Base-by-base conservation (phyloP, 2,113 vertebrate species). In the Azemiops feae region DNA sequence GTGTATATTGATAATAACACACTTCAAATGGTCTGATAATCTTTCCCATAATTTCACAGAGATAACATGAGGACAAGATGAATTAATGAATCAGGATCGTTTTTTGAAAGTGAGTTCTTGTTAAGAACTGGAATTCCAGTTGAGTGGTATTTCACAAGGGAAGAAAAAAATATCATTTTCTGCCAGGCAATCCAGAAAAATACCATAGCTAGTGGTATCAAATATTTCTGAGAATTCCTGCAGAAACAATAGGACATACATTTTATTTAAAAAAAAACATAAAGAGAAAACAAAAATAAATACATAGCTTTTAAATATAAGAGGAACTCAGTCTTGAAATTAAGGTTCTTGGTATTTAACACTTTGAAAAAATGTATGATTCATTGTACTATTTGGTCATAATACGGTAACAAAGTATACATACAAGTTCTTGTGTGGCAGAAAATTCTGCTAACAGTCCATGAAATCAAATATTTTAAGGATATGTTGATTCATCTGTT, bases 391-490 rank as follows among this genome's bases (percentile, higher is more conserved):
- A 85, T 0, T 0, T 85, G 87, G 92, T 43, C 45, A 3, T 91
- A 47, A 94, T 94, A 85, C n/a, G 1, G 0, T 55, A 91, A 87
- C 74, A 93, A 39, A 74, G 64, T 3, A 30, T 89, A n/a, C 25
- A 58, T 3, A 25, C 11, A 50, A 57, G 5, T 86, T 91, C 8
- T 47, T 30, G 23, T 64, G 20, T 60, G 1, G 0, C 91, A 50
- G 91, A 90, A 81, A 64, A 91, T 93, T 95, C 53, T 57, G 11
- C 85, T 87, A 88, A 90, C 69, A 91, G 47, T 27, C 64, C 95
- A 0, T 60, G 91, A 25, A 89, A 53, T 50, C 89, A 64, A 47
- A 27, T 89, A 20, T 34, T 91, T 92, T 93, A 93, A 94, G 47
- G 85, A 20, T 81, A 47, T 23, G 52, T 34, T 25, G 0, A 89